Conservation (phyloP, 2,113 vertebrate genomes). For the Xyliphius kryptos region DNA sequence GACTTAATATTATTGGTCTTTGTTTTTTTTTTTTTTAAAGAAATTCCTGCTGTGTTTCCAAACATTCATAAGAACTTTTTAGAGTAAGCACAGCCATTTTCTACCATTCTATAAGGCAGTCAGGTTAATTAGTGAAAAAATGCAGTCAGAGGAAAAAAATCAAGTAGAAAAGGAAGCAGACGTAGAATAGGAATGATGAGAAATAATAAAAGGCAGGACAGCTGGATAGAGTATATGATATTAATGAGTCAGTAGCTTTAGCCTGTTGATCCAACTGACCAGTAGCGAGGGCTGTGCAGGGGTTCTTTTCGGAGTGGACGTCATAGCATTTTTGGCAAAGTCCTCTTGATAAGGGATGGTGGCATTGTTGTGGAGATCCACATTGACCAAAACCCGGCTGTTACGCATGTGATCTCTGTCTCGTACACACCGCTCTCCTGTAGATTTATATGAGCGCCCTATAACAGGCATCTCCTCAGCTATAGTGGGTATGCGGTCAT, state of each 20-base stretch:
- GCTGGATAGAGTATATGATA: no score
- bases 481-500: conserved; percentile 82
- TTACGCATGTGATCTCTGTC: conserved; percentile 80
- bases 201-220: no score
- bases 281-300: conserved; percentile 70
- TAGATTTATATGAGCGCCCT: conserved; percentile 60
- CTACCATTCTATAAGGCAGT: no score
- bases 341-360: conserved; percentile 85
- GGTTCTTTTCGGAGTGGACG: conserved; percentile 51
- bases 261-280: conserved; percentile 79
- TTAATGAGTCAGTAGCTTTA: conserved; percentile 88
- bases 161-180: no score
- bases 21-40: no score
- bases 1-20: no score
- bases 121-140: no score
- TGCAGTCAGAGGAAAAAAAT: no score
- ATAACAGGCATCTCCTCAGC: conserved; percentile 69
- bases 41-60: no score
- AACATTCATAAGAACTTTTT: no score
- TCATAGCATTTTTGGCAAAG: conserved; percentile 59
- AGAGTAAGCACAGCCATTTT: no score
- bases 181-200: no score
- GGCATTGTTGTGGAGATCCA: conserved; percentile 79
- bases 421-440: conserved; percentile 62
- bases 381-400: conserved; percentile 69